A percentile compares a stretch with the other conserved stretches of the same genome.
Conservation (phyloP, 2,888 invertebrate genomes). For the Acleris cristana region DNA sequence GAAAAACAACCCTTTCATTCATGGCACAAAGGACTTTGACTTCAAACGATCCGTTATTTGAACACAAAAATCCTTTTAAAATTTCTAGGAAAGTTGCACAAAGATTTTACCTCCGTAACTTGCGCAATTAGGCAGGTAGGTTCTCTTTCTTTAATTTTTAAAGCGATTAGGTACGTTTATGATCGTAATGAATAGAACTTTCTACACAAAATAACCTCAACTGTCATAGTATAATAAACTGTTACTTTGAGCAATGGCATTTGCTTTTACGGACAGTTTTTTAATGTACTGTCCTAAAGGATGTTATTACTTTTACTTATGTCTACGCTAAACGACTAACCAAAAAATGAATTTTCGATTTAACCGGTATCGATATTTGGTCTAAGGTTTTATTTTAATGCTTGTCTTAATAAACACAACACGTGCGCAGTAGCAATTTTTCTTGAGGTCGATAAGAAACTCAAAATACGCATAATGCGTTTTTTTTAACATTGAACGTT, state of each 20-base stretch:
- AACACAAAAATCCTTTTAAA: conserved; percentile 61
- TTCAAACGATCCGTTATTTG: conserved; percentile 67
- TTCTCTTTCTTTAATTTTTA: conserved; percentile 35
- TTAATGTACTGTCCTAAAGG: not conserved
- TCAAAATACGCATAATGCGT: too few relatives aligned
- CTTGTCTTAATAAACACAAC: too few relatives aligned
- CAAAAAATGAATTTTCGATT: too few relatives aligned
- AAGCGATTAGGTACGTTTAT: conserved; percentile 10
- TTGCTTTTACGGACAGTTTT: not conserved
- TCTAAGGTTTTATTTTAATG: too few relatives aligned
- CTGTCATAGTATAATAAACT: not conserved
- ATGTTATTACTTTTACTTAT: too few relatives aligned
- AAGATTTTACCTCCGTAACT: conserved; percentile 38
- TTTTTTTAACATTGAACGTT: too few relatives aligned
- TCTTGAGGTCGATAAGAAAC: too few relatives aligned
- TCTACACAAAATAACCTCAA: conserved; percentile 3
- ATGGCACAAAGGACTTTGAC: conserved; percentile 66
- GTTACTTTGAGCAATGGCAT: not conserved
- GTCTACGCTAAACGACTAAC: too few relatives aligned
- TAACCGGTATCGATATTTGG: too few relatives aligned
- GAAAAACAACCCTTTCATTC: conserved; percentile 79
- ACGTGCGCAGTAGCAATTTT: too few relatives aligned
- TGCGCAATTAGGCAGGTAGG: conserved; percentile 42
- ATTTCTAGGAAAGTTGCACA: conserved; percentile 60
- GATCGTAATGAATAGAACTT: conserved; percentile 13